Percentiles rank a stretch among this genome's conserved stretches.
Evolutionary conservation across 2,888 invertebrate species (phyloP).

Genomic region (Spialia ferax): DNA sequence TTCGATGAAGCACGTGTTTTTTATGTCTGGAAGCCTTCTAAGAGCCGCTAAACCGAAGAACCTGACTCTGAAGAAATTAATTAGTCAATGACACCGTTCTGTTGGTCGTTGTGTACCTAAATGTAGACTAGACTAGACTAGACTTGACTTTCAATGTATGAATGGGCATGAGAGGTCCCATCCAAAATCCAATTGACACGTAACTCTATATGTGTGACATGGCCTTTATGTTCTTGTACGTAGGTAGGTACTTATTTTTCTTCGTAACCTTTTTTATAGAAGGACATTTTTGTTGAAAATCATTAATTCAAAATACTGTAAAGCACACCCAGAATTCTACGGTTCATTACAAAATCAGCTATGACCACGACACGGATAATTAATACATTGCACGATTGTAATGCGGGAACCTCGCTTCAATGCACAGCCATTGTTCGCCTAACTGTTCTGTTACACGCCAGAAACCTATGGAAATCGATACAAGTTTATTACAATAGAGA

Average conservation of each 20-base stretch:
- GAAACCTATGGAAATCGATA: constrained; percentile 11
- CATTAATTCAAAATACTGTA: no score
- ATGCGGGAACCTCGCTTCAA: constrained; percentile 29
- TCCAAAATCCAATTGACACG: no score
- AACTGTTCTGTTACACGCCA: constrained; percentile 25
- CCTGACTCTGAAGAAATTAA: constrained; percentile 1
- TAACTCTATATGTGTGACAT: no score
- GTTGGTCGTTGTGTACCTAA: background rate
- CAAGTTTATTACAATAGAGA: background rate
- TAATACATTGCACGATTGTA: constrained; percentile 16
- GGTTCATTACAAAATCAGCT: constrained; percentile 21
- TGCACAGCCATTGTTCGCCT: constrained; percentile 12
- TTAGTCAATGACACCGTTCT: background rate
- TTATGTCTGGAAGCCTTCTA: constrained; percentile 62
- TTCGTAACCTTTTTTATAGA: no score
- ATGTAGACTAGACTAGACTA: no score
- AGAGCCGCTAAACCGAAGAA: constrained; percentile 45
- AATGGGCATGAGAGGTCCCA: no score
- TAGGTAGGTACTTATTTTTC: no score
- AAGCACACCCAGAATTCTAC: constrained; percentile 14
- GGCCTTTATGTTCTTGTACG: no score
- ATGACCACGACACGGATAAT: constrained; percentile 18
- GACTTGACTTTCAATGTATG: no score
- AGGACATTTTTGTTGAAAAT: no score
- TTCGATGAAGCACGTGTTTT: constrained; percentile 49